Conservation (phyloP, 2,888 invertebrate genomes). For the Rhogogaster chlorosoma region DNA sequence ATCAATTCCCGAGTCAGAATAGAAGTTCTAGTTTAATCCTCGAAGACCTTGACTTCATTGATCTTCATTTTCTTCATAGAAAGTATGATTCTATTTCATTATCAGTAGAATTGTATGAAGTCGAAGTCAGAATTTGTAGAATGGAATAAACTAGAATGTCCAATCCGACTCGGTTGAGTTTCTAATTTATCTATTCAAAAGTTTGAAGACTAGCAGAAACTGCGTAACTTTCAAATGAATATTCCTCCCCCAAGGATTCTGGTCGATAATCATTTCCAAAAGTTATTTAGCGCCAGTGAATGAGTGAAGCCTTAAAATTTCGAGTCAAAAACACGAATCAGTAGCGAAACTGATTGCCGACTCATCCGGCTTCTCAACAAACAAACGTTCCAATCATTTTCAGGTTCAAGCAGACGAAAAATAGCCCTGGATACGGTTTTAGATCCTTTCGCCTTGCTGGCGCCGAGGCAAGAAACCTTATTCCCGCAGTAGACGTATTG, state of each 20-base stretch:
- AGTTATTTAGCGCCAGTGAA: background rate
- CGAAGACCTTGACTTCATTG: too few relatives aligned
- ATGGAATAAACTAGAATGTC: too few relatives aligned
- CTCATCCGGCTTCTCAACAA: conserved; percentile 13
- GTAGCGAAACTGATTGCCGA: background rate
- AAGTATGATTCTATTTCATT: too few relatives aligned
- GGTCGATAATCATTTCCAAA: background rate
- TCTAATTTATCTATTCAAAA: background rate
- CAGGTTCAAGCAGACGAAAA: background rate
- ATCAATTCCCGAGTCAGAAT: background rate
- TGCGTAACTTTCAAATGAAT: background rate
- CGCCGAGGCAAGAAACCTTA: conserved; percentile 22
- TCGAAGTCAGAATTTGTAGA: background rate
- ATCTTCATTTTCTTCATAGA: too few relatives aligned
- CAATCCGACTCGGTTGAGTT: background rate
- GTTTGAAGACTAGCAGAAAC: background rate
- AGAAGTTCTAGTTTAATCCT: background rate
- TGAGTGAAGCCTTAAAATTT: background rate
- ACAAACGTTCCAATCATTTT: conserved; percentile 1
- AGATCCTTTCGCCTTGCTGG: conserved; percentile 9
- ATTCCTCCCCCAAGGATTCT: background rate
- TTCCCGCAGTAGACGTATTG: background rate
- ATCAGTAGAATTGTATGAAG: too few relatives aligned
- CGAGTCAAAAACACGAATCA: background rate
- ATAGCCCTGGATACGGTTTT: background rate